Evolutionary conservation across 2,113 vertebrate genomes (phyloP).

Genomic region (Oreotrochilus melanogaster): DNA sequence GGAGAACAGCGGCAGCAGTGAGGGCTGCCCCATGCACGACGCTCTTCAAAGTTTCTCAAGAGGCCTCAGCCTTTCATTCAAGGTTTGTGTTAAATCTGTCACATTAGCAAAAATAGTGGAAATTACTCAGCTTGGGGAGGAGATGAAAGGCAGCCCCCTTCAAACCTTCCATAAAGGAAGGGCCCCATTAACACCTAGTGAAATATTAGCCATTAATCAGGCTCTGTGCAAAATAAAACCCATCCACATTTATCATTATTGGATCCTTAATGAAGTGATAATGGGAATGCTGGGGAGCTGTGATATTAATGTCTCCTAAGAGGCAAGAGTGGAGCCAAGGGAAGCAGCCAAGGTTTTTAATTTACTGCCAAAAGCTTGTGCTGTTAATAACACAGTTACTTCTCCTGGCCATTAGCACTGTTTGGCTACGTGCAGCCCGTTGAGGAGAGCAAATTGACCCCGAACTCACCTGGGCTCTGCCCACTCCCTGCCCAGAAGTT

Average conservation of each 20-base stretch:
- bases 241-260: conserved; percentile 74
- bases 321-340: conserved; percentile 67
- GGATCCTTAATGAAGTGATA: conserved; percentile 77
- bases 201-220: conserved; percentile 76
- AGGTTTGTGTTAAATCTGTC: conserved; percentile 57
- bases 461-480: fast-evolving
- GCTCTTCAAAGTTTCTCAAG: conserved; percentile 4
- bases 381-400: conserved; percentile 57
- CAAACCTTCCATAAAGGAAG: conserved; percentile 34
- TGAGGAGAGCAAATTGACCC: background rate
- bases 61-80: background rate
- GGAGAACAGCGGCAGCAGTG: background rate
- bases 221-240: conserved; percentile 58
- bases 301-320: conserved; percentile 76
- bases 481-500: background rate
- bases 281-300: conserved; percentile 74
- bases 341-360: conserved; percentile 73
- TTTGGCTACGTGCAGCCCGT: background rate
- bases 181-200: conserved; percentile 72
- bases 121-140: conserved; percentile 17
- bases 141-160: conserved; percentile 58
- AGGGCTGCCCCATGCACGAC: background rate
- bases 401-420: background rate
- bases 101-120: conserved; percentile 44
- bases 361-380: conserved; percentile 66